Conservation (phyloP, 53 echinoderm and acorn worm species). For the Echinarachnius parma region DNA sequence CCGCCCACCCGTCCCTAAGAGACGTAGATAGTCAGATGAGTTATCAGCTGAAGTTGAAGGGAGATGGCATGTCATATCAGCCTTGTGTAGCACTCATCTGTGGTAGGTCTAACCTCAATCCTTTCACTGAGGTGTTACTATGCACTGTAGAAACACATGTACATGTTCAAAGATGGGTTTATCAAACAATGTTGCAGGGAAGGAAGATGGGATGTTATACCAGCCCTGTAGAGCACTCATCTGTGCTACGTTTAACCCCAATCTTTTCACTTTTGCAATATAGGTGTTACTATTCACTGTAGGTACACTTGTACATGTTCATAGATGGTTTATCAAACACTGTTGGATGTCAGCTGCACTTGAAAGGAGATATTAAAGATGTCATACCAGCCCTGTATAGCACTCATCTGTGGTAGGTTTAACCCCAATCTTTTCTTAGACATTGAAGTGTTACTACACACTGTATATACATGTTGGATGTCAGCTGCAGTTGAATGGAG, state of each 20-base stretch:
- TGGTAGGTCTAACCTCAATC: slow-evolving; percentile 54
- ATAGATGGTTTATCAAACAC: neutral
- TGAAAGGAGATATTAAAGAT: slow-evolving; percentile 91
- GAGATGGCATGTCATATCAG: slow-evolving; percentile 84
- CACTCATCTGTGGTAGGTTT: slow-evolving; percentile 78
- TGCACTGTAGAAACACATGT: no score
- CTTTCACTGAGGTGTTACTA: no score
- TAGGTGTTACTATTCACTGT: no score
- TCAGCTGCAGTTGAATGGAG: neutral
- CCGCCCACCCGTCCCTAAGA: slow-evolving; percentile 83
- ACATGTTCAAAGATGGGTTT: neutral
- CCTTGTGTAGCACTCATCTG: slow-evolving; percentile 94
- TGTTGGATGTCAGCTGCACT: slow-evolving; percentile 68
- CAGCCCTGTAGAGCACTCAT: slow-evolving; percentile 94
- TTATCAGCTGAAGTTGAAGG: slow-evolving; percentile 93
- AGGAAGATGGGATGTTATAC: slow-evolving; percentile 84
- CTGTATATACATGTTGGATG: no score
- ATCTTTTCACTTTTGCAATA: no score
- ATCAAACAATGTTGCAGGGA: slow-evolving; percentile 14
- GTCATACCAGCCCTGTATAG: slow-evolving; percentile 91
- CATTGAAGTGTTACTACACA: no score
- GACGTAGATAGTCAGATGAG: slow-evolving; percentile 95
- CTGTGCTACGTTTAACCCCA: slow-evolving; percentile 59
- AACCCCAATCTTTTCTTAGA: no score
- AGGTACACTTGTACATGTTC: no score